These are phyloP conservation scores for Callionymus lyra DNA, from an alignment of 2,113 vertebrate genomes.

Conservation along the genomic window DNA sequence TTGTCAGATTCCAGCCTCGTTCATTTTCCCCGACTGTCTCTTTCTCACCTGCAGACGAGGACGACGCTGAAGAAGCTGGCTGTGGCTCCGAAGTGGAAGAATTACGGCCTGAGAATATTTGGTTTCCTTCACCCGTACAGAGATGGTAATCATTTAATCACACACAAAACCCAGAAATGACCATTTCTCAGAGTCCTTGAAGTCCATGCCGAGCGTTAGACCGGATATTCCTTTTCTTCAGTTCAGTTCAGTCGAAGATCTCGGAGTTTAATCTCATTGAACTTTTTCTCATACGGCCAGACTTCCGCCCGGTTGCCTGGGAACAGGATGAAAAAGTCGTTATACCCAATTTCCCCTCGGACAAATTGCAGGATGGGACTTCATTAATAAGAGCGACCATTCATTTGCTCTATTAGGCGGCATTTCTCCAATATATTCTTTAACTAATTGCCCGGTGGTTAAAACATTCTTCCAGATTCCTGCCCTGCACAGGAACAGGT, in stretches of 20 bases:
- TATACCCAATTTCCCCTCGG: conserved; percentile 22
- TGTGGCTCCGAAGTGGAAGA: conserved; percentile 97
- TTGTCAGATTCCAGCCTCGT: too few relatives aligned
- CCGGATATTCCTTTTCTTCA: conserved; percentile 34
- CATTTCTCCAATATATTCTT: conserved; percentile 6
- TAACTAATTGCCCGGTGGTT: conserved; percentile 18
- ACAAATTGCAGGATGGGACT: conserved; percentile 33
- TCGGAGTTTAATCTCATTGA: conserved; percentile 24
- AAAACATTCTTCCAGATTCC: neutral
- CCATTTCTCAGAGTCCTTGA: conserved; percentile 13
- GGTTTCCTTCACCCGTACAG: conserved; percentile 93
- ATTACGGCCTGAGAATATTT: conserved; percentile 91
- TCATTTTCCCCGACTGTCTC: too few relatives aligned
- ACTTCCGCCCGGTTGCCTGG: conserved; percentile 31
- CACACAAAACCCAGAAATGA: conserved; percentile 21
- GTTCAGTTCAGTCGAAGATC: conserved; percentile 23
- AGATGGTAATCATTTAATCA: conserved; percentile 76
- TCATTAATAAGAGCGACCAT: conserved; percentile 35
- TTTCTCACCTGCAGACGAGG: conserved; percentile 69
- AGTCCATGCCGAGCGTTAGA: neutral
- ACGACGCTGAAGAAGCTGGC: conserved; percentile 90
- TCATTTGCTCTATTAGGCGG: conserved; percentile 12
- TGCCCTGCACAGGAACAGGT: too few relatives aligned
- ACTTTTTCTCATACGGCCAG: conserved; percentile 6
- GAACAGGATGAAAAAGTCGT: conserved; percentile 28